These are phyloP conservation scores for Nomada ruficornis DNA, from an alignment of 2,888 invertebrate genomes.

Conservation along the genomic window DNA sequence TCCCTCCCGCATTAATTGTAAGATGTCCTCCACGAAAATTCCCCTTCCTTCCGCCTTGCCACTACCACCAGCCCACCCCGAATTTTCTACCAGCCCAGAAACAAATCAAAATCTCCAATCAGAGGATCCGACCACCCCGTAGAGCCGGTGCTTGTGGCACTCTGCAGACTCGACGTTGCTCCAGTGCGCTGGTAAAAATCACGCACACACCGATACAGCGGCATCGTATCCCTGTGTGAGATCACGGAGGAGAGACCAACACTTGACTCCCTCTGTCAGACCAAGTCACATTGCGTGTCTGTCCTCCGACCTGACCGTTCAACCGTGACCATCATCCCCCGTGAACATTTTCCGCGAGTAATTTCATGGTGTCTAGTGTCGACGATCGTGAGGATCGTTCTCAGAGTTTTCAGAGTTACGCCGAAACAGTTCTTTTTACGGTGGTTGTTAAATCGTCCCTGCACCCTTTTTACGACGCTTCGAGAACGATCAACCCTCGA, in stretches of 20 bases:
- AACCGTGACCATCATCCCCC: slow-evolving; percentile 69
- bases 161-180: slow-evolving; percentile 5
- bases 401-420: background rate
- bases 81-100: background rate
- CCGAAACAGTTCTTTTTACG: background rate
- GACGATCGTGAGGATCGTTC: slow-evolving; percentile 9
- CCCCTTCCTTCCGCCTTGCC: background rate
- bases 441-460: slow-evolving; percentile 7
- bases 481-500: slow-evolving; percentile 23
- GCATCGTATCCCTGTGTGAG: slow-evolving; percentile 62
- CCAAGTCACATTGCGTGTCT: slow-evolving; percentile 81
- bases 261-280: slow-evolving; percentile 81
- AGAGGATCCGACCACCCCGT: slow-evolving; percentile 51
- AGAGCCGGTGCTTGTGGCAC: slow-evolving; percentile 17
- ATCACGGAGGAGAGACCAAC: slow-evolving; percentile 71
- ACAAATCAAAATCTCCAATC: slow-evolving; percentile 28
- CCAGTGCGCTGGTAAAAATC: slow-evolving; percentile 75
- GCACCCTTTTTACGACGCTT: slow-evolving; percentile 19
- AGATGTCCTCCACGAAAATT: background rate
- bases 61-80: too few species aligned
- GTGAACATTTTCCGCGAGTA: background rate
- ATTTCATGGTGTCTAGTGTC: slow-evolving; percentile 13
- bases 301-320: slow-evolving; percentile 82
- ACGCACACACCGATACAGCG: slow-evolving; percentile 38
- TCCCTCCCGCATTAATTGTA: background rate